These are phyloP conservation scores for Malthinus flaveolus DNA, from an alignment of 2,888 invertebrate species.

Conservation along the genomic window DNA sequence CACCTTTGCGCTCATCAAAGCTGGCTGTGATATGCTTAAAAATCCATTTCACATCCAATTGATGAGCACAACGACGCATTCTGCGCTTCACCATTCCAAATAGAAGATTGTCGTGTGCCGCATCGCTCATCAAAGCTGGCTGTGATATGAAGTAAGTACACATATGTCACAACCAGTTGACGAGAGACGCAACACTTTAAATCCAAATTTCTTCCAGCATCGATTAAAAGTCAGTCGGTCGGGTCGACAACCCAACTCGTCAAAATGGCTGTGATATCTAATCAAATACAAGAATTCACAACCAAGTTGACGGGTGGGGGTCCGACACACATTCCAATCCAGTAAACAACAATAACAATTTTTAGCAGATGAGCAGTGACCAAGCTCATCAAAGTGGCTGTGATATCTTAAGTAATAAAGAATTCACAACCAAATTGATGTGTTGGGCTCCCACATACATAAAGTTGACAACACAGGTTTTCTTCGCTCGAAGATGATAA, in stretches of 20 bases:
- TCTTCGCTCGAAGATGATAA: background rate
- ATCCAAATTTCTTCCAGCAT: background rate
- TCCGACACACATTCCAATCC: slow-evolving; percentile 39
- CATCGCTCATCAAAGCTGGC: slow-evolving; percentile 97
- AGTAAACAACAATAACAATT: slow-evolving; percentile 31
- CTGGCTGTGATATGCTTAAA: slow-evolving; percentile 94
- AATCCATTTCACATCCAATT: slow-evolving; percentile 85
- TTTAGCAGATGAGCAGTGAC: slow-evolving; percentile 48
- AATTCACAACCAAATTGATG: slow-evolving; percentile 92
- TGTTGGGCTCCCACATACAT: slow-evolving; percentile 59
- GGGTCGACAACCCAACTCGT: slow-evolving; percentile 77
- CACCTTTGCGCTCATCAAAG: slow-evolving; percentile 83
- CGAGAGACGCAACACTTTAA: slow-evolving; percentile 64
- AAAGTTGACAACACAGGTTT: background rate
- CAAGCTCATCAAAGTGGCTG: slow-evolving; percentile 97
- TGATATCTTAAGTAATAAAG: slow-evolving; percentile 76
- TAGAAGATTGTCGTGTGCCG: slow-evolving; percentile 43
- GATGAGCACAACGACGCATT: slow-evolving; percentile 65
- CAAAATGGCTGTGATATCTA: slow-evolving; percentile 94
- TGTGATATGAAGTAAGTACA: slow-evolving; percentile 85
- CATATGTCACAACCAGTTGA: slow-evolving; percentile 84
- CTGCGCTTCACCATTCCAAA: background rate
- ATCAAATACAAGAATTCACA: slow-evolving; percentile 67
- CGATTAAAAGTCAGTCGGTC: slow-evolving; percentile 38
- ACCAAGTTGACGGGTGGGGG: slow-evolving; percentile 76